Evolutionary conservation across 2,797 vertebrate genomes (phyloP), one percentile per base, ranked within the genome.

Genomic region (Acanthurus tractus): DNA sequence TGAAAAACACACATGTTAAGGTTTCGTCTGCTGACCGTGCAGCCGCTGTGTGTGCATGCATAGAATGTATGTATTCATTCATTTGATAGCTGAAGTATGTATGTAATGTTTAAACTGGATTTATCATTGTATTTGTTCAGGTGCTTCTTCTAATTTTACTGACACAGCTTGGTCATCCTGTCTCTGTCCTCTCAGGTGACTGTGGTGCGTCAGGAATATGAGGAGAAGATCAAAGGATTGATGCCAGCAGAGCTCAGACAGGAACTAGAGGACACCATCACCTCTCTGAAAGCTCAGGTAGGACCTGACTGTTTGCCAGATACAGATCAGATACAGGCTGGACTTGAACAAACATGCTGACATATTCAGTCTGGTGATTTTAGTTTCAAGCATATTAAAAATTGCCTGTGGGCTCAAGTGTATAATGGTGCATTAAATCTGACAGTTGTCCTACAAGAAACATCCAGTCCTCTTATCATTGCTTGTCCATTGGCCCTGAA

Each of bases 211-310:
- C 96, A 97, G 89, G 95, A 97, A 86, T 98, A 96, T 46, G 96
- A 98, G 94, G 88, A 91, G 78, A 97, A 93, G 85, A 95, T 99
- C 76, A 97, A 96, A 93, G 97, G 97, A 58, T 74, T 99, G 91
- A 96, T 99, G 96, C 97, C 98, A 4, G 94, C 93, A 1, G 95
- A 96, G 75, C 82, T 97, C 64, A 93, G 94, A 78, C 94, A 96
- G 86, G 97, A 99, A 62, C 94, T 98, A 56, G 97, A 99, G 93
- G 96, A 98, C 87, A 99, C 96, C 81, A 99, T 99, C 91, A 81
- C 90, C 49, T 98, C 97, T 55, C 95, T 99, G 52, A 98, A 97
- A 93, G 95, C 96, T 82, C 98, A 99, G 98, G 98, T 98, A 94
- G 89, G 84, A 67, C 2, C 15, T 8, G 36, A 52, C 36, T 48